phyloP scores from a whole-genome alignment of 2,888 invertebrate genomes.

The Acanthosepion lycidas region DNA sequence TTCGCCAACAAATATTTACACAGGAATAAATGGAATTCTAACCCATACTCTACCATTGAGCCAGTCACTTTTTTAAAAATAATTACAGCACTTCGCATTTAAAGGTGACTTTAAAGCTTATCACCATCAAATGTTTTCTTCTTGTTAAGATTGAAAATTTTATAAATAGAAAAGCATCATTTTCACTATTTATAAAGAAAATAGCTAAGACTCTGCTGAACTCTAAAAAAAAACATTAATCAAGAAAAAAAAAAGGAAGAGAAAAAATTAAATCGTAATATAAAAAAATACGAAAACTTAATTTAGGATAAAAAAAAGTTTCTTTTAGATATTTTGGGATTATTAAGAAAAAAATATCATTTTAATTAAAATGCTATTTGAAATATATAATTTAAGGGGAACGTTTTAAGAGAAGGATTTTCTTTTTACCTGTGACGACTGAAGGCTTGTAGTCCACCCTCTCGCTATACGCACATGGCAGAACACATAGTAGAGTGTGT shows the following conservation, averaged over 20 bases:
- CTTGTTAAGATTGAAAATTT: too few species aligned
- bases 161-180: neutral
- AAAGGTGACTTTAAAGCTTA: too few species aligned
- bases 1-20: too few species aligned
- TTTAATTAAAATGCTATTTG: too few species aligned
- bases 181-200: neutral
- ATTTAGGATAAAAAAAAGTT: neutral
- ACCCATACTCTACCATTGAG: too few species aligned
- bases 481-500: neutral
- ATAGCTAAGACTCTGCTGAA: neutral
- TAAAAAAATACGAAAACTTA: neutral
- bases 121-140: too few species aligned
- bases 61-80: too few species aligned
- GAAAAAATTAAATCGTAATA: neutral
- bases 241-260: neutral
- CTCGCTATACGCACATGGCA: neutral
- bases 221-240: neutral
- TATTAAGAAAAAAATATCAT: neutral
- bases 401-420: neutral
- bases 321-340: neutral
- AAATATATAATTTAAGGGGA: neutral
- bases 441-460: neutral
- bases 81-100: too few species aligned
- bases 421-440: neutral
- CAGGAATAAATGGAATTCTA: too few species aligned